Conservation (phyloP, 2,888 invertebrate species). For the Eudasyphora cyanicolor region DNA sequence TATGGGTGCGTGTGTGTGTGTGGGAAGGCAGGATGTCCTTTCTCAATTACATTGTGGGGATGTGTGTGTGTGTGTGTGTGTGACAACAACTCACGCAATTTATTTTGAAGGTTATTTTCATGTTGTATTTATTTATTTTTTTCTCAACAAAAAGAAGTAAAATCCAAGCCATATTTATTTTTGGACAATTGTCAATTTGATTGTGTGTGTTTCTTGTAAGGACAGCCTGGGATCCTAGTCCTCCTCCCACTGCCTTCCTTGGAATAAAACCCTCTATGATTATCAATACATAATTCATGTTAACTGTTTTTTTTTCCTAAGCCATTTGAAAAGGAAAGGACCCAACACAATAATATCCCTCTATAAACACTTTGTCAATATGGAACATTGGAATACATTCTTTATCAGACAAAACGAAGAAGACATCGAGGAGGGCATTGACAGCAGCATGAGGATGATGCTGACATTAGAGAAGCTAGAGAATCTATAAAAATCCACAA, state of each 20-base stretch:
- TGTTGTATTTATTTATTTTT: neutral
- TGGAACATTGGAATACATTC: neutral
- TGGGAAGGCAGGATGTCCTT: neutral
- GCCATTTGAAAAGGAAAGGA: conserved; percentile 4
- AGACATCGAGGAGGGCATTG: conserved; percentile 12
- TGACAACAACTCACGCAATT: conserved; percentile 46
- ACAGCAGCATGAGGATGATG: neutral
- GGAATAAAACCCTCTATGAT: neutral
- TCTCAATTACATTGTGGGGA: neutral
- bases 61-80: neutral
- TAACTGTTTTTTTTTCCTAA: conserved; percentile 22
- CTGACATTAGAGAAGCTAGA: neutral
- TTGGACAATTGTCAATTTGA: conserved; percentile 62
- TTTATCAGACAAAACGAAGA: neutral
- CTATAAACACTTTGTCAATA: conserved; percentile 25
- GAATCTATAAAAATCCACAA: conserved; percentile 32
- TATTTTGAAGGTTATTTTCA: conserved; percentile 40
- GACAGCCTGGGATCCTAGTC: neutral
- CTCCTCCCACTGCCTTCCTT: neutral
- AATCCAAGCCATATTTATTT: conserved; percentile 40
- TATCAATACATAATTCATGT: conserved; percentile 42
- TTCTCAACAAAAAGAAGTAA: neutral
- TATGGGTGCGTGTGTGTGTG: neutral
- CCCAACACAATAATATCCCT: neutral
- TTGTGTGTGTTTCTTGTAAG: conserved; percentile 53